phyloP scores from a whole-genome alignment of 1,140 invertebrate genomes.

The Heliconius melpomene region DNA sequence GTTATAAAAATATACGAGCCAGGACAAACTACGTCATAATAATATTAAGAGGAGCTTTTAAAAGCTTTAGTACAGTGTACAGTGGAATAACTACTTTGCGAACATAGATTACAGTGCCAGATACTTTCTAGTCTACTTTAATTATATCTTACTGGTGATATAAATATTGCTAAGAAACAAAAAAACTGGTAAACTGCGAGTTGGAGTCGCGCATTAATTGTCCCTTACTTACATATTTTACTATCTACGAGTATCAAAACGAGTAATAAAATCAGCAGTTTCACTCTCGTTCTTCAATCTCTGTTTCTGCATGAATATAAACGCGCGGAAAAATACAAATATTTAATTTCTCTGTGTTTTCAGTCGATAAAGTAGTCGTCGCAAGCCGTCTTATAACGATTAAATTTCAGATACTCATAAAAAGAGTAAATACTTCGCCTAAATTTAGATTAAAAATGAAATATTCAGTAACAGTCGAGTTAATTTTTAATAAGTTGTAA shows the following conservation, averaged over 20 bases:
- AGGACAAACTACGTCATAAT: background rate
- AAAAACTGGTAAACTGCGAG: no score
- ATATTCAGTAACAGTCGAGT: slow-evolving; percentile 4
- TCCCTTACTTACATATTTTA: background rate
- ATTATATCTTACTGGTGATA: background rate
- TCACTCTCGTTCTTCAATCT: no score
- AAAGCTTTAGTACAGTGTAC: background rate
- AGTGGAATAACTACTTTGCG: slow-evolving; percentile 3
- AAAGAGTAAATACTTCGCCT: background rate
- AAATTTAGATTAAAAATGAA: slow-evolving; percentile 9
- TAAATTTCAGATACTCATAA: background rate
- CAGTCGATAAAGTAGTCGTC: background rate
- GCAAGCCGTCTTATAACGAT: background rate
- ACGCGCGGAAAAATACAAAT: no score
- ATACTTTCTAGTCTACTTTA: background rate
- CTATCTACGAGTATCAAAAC: no score
- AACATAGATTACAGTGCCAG: background rate
- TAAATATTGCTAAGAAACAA: background rate
- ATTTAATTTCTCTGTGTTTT: no score
- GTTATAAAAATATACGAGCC: slow-evolving; percentile 6
- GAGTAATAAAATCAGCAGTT: no score
- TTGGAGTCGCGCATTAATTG: no score
- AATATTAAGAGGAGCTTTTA: slow-evolving; percentile 2
- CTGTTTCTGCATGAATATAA: no score
- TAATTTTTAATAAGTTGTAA: slow-evolving; percentile 15